A percentile compares a stretch with the other conserved stretches of the same genome.
phyloP scores from a whole-genome alignment of 2,797 vertebrate genomes.

The Notoglanidium macrostoma region DNA sequence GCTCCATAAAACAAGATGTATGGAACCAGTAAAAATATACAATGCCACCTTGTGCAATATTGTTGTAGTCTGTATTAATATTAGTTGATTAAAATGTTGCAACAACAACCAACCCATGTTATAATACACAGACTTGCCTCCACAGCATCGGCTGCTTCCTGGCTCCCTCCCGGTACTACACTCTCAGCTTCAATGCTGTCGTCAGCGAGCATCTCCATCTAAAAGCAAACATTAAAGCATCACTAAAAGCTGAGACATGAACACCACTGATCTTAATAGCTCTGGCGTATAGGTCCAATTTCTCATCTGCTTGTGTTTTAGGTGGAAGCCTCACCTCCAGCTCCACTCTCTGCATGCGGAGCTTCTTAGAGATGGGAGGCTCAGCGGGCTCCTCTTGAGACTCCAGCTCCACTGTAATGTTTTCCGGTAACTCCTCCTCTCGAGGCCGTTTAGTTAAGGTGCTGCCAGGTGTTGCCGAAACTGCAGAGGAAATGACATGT shows the following conservation, averaged over 20 bases:
- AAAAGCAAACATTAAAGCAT: slow-evolving; percentile 10
- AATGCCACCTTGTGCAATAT: not conserved
- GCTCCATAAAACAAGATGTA: not conserved
- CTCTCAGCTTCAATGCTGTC: slow-evolving; percentile 88
- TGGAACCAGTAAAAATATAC: not conserved
- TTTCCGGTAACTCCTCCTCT: slow-evolving; percentile 88
- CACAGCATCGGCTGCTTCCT: slow-evolving; percentile 84
- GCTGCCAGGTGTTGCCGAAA: slow-evolving; percentile 88
- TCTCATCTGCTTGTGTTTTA: not conserved
- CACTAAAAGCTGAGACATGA: not conserved
- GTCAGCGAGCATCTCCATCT: slow-evolving; percentile 91
- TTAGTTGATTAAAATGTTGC: not conserved
- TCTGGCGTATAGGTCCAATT: not conserved
- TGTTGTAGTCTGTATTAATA: not conserved
- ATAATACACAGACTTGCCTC: slow-evolving; percentile 75
- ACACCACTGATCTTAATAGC: not conserved
- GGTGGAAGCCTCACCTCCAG: slow-evolving; percentile 78
- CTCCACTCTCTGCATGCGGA: slow-evolving; percentile 87
- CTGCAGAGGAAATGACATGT: slow-evolving; percentile 64
- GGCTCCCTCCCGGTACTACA: slow-evolving; percentile 83
- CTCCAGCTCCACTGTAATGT: slow-evolving; percentile 77
- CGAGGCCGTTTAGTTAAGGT: slow-evolving; percentile 89
- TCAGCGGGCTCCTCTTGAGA: slow-evolving; percentile 84
- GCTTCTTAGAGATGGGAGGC: slow-evolving; percentile 87
- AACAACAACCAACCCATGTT: not conserved